phyloP scores from a whole-genome alignment of 2,113 vertebrate species.

The human (Homo sapiens) region DNA sequence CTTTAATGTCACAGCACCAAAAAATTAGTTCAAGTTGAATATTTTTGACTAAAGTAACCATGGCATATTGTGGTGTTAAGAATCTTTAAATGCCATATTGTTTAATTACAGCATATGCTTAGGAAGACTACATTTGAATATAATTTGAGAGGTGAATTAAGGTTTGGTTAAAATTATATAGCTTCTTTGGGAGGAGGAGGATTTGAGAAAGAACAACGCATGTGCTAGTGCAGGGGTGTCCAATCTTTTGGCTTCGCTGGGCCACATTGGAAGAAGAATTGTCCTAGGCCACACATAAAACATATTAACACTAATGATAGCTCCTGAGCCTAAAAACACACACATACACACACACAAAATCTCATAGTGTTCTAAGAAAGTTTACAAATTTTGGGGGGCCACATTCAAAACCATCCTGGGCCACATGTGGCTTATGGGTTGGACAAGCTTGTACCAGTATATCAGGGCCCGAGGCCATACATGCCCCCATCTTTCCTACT shows the following conservation, averaged over 20 bases:
- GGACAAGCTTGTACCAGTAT: neutral
- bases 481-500: neutral
- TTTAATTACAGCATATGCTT: neutral
- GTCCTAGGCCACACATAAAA: no score
- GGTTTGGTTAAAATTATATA: neutral
- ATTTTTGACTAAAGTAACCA: neutral
- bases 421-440: no score
- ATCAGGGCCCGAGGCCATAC: neutral
- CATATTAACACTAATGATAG: no score
- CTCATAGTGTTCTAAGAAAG: no score
- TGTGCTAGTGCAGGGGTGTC: neutral
- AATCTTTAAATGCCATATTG: neutral
- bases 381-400: no score
- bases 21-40: neutral
- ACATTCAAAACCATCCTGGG: no score
- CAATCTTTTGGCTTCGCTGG: no score
- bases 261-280: no score
- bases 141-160: conserved; percentile 16
- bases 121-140: neutral
- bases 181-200: neutral
- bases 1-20: neutral
- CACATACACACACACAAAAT: no score
- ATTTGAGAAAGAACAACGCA: neutral
- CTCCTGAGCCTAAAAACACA: no score
- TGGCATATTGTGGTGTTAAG: neutral